Evolutionary conservation across 1,140 invertebrate species (phyloP).

Genomic region (Eufriesea mexicana): DNA sequence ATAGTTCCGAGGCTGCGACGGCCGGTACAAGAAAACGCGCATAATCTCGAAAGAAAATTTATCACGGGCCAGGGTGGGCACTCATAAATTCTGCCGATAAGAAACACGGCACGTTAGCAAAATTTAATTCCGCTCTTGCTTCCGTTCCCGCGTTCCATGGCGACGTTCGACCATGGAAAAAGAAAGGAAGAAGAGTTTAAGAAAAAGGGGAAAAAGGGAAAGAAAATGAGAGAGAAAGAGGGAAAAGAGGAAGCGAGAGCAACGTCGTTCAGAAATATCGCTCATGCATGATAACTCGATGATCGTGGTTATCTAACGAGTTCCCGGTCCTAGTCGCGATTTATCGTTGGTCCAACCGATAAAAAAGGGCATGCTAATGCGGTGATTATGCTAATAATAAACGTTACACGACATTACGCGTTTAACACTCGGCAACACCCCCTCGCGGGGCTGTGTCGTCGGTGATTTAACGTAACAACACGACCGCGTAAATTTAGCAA

Average conservation of each 20-base stretch:
- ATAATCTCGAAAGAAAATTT: slow-evolving; percentile 2
- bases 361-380: slow-evolving; percentile 33
- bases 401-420: slow-evolving; percentile 34
- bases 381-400: slow-evolving; percentile 49
- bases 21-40: background rate
- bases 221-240: too few relatives aligned
- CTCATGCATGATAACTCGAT: background rate
- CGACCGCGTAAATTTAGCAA: slow-evolving; percentile 47
- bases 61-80: background rate
- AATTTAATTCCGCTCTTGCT: slow-evolving; percentile 12
- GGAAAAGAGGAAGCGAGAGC: background rate
- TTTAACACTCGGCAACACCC: slow-evolving; percentile 10
- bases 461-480: slow-evolving; percentile 45
- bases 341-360: slow-evolving; percentile 3
- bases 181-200: too few relatives aligned
- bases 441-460: background rate
- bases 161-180: background rate
- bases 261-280: background rate
- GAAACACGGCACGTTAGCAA: slow-evolving; percentile 8
- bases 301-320: slow-evolving; percentile 2
- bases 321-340: background rate
- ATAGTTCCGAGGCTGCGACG: background rate
- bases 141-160: background rate
- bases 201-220: background rate
- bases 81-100: slow-evolving; percentile 8